Evolutionary conservation across 2,113 vertebrate species (phyloP), one percentile per base, ranked within the genome.

Genomic region (Myotis yumanensis): DNA sequence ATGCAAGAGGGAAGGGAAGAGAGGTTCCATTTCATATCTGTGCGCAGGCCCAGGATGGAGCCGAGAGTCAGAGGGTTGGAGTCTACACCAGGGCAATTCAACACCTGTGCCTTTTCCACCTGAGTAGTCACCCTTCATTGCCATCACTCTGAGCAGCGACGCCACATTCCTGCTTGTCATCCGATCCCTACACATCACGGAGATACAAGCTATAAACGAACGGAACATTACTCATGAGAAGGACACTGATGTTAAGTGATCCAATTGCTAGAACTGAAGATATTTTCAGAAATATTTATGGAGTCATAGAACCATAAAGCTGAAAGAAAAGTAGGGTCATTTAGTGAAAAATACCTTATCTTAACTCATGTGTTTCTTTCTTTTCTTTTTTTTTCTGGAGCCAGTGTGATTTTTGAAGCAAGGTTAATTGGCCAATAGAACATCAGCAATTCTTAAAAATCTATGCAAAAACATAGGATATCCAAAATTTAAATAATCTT

Each of bases 231-330:
- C 9, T 86, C n/a, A 83, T 14, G 12, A 69, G 43, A 11, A 66
- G 40, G 28, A 86, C 73, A 71, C 3, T 57, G 73, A 82, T 79
- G 2, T 43, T 69, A 76, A 80, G 4, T 22, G 6, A 30, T 3
- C 12, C n/a, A 59, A 20, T 17, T 66, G 12, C 16, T 68, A 86
- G 30, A 94, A 48, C 0, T 25, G 35, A 88, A 64, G 12, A 59
- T 30, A 48, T 92, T 86, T 95, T 66, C 3, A 59, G 48, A 90
- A 75, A 37, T 25, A 77, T 52, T 37, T 46, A 57, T 69, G n/a
- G 23, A 85, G 11, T 64, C 12, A 46, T 17, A 12, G 12, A 92
- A 51, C 68, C 11, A 18, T 73, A 20, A 57, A 37, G 22, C 1
- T 22, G 8, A 3, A 32, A 66, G 7, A 17, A 52, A 4, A 0